Evolutionary conservation across 2,797 vertebrate genomes (phyloP).

Genomic region (Eleutherodactylus coqui): DNA sequence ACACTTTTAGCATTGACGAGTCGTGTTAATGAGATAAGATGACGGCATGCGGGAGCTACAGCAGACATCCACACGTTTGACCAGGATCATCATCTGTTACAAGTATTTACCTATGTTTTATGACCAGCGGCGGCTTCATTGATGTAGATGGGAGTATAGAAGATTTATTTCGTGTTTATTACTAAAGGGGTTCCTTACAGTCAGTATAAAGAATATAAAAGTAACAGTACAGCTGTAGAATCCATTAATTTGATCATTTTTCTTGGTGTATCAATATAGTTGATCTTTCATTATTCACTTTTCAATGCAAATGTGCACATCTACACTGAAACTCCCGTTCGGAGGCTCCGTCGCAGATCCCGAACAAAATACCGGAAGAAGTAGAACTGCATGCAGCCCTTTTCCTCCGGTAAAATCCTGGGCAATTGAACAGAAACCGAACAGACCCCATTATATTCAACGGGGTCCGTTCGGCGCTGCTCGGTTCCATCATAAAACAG

Average conservation of each 20-base stretch:
- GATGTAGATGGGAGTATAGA: background rate
- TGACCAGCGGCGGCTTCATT: background rate
- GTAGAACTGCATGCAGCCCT: no score
- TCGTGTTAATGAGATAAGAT: slow-evolving; percentile 8
- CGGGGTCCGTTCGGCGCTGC: no score
- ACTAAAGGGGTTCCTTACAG: background rate
- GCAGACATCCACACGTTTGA: slow-evolving; percentile 2
- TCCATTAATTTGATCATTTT: background rate
- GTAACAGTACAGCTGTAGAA: background rate
- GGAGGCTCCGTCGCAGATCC: no score
- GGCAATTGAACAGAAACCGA: no score
- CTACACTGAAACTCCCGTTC: no score
- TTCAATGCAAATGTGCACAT: no score
- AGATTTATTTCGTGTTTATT: background rate
- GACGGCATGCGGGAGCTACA: background rate
- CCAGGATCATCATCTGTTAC: slow-evolving; percentile 12
- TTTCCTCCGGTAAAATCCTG: no score
- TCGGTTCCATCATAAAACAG: no score
- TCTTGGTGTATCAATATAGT: background rate
- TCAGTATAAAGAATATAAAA: background rate
- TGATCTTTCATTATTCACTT: background rate
- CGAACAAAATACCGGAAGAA: no score
- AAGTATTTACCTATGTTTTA: slow-evolving; percentile 2
- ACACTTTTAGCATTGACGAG: background rate
- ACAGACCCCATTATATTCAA: no score